phyloP scores from a whole-genome alignment of 1,140 invertebrate genomes.

The Hormaphis cornu region DNA sequence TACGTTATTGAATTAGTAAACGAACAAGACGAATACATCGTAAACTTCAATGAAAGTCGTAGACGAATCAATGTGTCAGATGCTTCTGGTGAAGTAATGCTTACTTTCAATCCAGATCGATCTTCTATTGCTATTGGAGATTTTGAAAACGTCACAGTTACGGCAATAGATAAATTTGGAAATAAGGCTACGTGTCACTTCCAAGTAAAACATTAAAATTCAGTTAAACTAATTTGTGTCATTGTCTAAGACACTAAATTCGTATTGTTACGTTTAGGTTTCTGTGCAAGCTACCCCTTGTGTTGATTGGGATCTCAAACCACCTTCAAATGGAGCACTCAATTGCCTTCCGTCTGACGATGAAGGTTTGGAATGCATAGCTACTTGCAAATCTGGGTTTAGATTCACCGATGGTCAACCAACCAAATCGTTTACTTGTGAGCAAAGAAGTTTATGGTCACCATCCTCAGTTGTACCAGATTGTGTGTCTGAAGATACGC shows the following conservation, averaged over 20 bases:
- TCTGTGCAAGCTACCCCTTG: constrained; percentile 87
- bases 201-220: constrained; percentile 55
- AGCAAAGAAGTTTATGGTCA: constrained; percentile 65
- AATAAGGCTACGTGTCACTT: constrained; percentile 87
- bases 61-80: constrained; percentile 77
- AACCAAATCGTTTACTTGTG: constrained; percentile 75
- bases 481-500: constrained; percentile 86
- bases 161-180: constrained; percentile 77
- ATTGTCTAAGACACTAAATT: not conserved
- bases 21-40: constrained; percentile 76
- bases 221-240: not conserved
- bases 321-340: constrained; percentile 76
- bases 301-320: constrained; percentile 83
- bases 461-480: constrained; percentile 81
- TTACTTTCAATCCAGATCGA: constrained; percentile 73
- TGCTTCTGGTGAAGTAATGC: constrained; percentile 74
- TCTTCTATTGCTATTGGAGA: constrained; percentile 80
- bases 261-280: constrained; percentile 46
- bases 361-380: constrained; percentile 74
- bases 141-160: constrained; percentile 89
- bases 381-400: constrained; percentile 75
- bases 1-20: constrained; percentile 88
- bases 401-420: constrained; percentile 84
- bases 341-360: constrained; percentile 78
- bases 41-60: constrained; percentile 87